These are phyloP conservation scores for Drosophila parvula DNA, from an alignment of 1,140 invertebrate species.

Conservation along the genomic window DNA sequence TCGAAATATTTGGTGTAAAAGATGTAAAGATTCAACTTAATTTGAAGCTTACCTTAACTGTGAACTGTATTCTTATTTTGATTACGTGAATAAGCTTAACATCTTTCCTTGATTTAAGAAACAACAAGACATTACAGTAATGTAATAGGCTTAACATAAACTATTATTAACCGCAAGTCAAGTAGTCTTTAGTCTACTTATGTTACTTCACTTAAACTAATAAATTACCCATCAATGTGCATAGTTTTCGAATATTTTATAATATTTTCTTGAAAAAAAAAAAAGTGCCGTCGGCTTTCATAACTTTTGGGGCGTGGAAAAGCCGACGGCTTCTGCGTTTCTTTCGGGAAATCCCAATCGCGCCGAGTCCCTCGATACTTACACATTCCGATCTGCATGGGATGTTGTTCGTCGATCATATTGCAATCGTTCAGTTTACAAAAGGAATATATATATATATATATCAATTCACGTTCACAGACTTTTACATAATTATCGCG, in stretches of 20 bases:
- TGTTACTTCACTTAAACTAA: not conserved
- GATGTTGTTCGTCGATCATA: constrained; percentile 82
- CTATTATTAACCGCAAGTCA: not conserved
- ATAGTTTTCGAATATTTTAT: not conserved
- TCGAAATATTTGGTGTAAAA: not conserved
- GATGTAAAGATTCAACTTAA: not conserved
- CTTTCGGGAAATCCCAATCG: not conserved
- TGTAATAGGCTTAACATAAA: not conserved
- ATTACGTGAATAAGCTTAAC: not conserved
- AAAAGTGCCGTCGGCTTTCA: constrained; percentile 57
- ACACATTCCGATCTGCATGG: constrained; percentile 80
- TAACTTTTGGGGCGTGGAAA: not conserved
- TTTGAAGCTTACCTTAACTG: not conserved
- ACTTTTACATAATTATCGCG: constrained; percentile 23
- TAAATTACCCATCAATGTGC: not conserved
- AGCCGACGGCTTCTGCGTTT: constrained; percentile 40
- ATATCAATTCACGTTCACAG: constrained; percentile 14
- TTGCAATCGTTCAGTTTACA: not conserved
- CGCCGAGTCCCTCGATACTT: constrained; percentile 45
- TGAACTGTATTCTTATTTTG: too few species aligned
- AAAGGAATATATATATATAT: not conserved
- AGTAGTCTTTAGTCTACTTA: too few species aligned
- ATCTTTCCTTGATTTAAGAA: not conserved
- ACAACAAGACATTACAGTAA: too few species aligned
- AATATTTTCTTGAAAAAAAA: not conserved